Evolutionary conservation across 37 sponge, comb jelly and placozoan genomes (phyloP).

Genomic region (Crambe crambe): DNA sequence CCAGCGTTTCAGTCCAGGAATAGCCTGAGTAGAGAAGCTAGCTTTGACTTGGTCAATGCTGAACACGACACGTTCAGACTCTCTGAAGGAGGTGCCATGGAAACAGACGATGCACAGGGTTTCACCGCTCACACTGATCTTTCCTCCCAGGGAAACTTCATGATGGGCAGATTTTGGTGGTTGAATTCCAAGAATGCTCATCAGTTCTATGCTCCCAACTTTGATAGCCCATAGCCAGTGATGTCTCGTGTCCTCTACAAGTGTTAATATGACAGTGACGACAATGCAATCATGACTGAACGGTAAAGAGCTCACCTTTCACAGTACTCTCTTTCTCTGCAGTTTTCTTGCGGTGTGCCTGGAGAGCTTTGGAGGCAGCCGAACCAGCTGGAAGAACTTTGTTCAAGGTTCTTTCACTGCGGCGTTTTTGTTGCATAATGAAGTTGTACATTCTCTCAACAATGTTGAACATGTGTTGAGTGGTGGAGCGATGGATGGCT

Average conservation of each 20-base stretch:
- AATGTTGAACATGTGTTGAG: conserved; percentile 56
- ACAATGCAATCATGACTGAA: too few species aligned
- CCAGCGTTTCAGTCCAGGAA: conserved; percentile 56
- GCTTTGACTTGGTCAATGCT: conserved; percentile 44
- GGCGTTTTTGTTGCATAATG: conserved; percentile 71
- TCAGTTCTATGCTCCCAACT: conserved; percentile 50
- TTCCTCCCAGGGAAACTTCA: conserved; percentile 69
- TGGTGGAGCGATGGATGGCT: conserved; percentile 64
- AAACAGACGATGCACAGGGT: conserved; percentile 78
- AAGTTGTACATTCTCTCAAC: conserved; percentile 66
- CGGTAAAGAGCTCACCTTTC: conserved; percentile 5
- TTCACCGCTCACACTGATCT: conserved; percentile 54
- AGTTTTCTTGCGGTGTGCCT: conserved; percentile 44
- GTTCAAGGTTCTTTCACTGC: conserved; percentile 72
- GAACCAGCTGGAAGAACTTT: conserved; percentile 65
- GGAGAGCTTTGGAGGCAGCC: conserved; percentile 45
- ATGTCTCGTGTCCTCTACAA: conserved; percentile 20
- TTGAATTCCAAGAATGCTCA: conserved; percentile 64
- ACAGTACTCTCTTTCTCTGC: not conserved
- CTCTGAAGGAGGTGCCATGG: conserved; percentile 72
- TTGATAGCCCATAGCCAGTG: conserved; percentile 86
- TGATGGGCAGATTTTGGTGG: conserved; percentile 7
- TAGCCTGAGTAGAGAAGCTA: conserved; percentile 77
- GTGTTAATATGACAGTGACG: too few species aligned
- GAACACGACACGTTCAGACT: conserved; percentile 81